Evolutionary conservation across 2,888 invertebrate species (phyloP), one percentile per base, ranked within the genome.

Genomic region (Cheilosia scutellata): DNA sequence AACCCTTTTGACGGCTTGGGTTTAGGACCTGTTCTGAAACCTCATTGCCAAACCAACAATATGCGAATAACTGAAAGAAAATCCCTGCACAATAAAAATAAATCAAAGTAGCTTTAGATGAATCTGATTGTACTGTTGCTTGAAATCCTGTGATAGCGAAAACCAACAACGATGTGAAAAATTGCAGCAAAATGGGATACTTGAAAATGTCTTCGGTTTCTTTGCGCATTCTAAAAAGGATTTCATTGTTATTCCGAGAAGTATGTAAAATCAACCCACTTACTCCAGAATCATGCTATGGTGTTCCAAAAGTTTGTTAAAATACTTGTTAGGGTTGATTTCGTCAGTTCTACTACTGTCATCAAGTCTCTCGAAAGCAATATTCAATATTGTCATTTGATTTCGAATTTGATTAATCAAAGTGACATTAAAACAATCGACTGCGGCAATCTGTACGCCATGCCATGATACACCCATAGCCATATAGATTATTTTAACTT

Each of bases 31-130:
- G 89, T 20, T 89, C 90, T 37, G 88, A 88, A 1, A 90, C 89
- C 60, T 90, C 89, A 71, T 90, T 91, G n/a, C 90, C 90, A 60
- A 89, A 90, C 89, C 89, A 91, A 60, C 90, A 91, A 40, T 89
- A 90, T 1, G 89, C 29, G 7, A 90, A 89, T 3, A 91, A 77
- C 33, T 91, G 88, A 3, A 87, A 88, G 16, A 91, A 88, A 29
- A 90, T 88, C 53, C 90, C 90, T 62, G 88, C 79, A 13, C 89
- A 88, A 57, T 90, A 88, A 0, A 89, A 88, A 57, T 90, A 90
- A 77, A 90, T 89, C 2, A 90, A 65, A 11, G 88, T 13, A 6
- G 88, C 72, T 6, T 87, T 88, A 2, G 89, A 88, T 1, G 87
- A 87, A 16, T 77, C 33, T 2, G 88, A 65, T 4, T 88, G 84